Evolutionary conservation across 2,888 invertebrate species (phyloP).

Genomic region (Dinocampus coccinellae): DNA sequence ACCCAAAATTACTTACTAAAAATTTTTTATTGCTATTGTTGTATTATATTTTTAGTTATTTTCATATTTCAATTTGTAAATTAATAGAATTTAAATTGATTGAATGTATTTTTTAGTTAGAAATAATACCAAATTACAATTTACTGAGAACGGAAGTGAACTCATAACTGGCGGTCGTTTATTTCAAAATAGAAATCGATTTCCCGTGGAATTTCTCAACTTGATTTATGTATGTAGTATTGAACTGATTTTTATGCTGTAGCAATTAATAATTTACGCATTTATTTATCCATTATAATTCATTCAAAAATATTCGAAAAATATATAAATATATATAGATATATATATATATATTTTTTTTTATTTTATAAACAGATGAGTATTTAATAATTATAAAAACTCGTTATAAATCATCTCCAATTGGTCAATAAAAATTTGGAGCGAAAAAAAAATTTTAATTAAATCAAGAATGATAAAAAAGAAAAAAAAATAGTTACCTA

Average conservation of each 20-base stretch:
- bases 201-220: conserved; percentile 31
- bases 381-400: too few species aligned
- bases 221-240: neutral
- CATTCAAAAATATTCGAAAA: too few species aligned
- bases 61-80: neutral
- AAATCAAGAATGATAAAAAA: too few species aligned
- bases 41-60: neutral
- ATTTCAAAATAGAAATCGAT: conserved; percentile 51
- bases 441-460: too few species aligned
- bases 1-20: neutral
- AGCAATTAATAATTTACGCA: neutral
- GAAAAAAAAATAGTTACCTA: too few species aligned
- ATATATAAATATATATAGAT: too few species aligned
- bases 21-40: neutral
- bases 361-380: too few species aligned
- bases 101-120: neutral
- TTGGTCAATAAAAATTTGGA: too few species aligned
- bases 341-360: too few species aligned
- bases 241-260: neutral
- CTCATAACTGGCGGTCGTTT: conserved; percentile 31
- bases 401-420: too few species aligned
- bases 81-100: neutral
- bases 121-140: conserved; percentile 16
- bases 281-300: neutral
- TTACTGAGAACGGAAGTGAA: neutral